Conservation (phyloP, 1,140 invertebrate genomes). For the Belonocnema kinseyi region DNA sequence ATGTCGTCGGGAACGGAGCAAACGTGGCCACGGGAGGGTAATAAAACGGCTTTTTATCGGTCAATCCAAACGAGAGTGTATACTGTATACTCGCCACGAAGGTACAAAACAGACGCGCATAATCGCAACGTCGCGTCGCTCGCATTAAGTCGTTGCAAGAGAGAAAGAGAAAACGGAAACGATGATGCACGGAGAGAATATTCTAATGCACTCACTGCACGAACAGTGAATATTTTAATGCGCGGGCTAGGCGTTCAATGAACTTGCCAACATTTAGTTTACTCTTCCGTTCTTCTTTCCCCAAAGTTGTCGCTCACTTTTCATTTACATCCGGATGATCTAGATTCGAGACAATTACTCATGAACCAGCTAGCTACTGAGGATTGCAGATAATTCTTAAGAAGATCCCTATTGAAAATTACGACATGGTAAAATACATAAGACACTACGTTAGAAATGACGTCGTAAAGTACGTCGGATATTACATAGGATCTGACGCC, state of each 20-base stretch:
- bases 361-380: not conserved
- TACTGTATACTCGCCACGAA: conserved; percentile 44
- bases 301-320: conserved; percentile 40
- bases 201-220: conserved; percentile 68
- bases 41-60: conserved; percentile 55
- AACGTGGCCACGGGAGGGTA: conserved; percentile 44
- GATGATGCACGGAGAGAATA: conserved; percentile 60
- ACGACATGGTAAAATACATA: no score
- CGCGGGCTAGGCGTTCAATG: conserved; percentile 67
- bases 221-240: conserved; percentile 71
- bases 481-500: no score
- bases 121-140: conserved; percentile 46
- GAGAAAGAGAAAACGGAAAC: conserved; percentile 36
- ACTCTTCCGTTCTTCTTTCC: conserved; percentile 53
- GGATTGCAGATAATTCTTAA: not conserved
- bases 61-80: conserved; percentile 51
- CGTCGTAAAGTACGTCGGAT: no score
- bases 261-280: conserved; percentile 57
- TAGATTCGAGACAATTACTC: conserved; percentile 1
- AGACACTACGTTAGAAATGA: no score
- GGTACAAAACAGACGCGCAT: conserved; percentile 46
- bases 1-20: conserved; percentile 6
- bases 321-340: conserved; percentile 30
- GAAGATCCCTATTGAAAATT: no score
- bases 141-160: conserved; percentile 51